These are phyloP conservation scores for Oligia fasciuncula DNA, from an alignment of 2,888 invertebrate genomes.

Conservation along the genomic window DNA sequence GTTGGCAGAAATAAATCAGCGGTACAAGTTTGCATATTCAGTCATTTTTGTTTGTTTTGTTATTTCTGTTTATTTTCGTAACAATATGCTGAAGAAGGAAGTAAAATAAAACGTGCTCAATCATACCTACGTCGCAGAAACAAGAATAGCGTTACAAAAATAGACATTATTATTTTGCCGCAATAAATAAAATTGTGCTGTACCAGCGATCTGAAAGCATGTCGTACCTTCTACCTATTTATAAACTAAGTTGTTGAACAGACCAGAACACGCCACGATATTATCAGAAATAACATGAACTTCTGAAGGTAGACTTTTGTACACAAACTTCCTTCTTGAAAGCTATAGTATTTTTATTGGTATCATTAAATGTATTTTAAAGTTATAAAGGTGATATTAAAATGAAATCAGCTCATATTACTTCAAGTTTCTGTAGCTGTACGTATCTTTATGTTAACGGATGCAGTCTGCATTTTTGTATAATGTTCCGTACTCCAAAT, in stretches of 20 bases:
- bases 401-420: background rate
- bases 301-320: slow-evolving; percentile 36
- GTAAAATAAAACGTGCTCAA: slow-evolving; percentile 35
- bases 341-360: background rate
- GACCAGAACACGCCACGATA: slow-evolving; percentile 40
- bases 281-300: slow-evolving; percentile 37
- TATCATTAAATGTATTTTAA: background rate
- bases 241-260: slow-evolving; percentile 15
- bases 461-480: background rate
- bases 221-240: background rate
- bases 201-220: slow-evolving; percentile 8
- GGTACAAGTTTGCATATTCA: slow-evolving; percentile 3
- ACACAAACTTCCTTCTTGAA: slow-evolving; percentile 30
- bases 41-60: background rate
- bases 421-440: background rate
- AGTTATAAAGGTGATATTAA: background rate
- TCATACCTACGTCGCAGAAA: slow-evolving; percentile 20
- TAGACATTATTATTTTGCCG: slow-evolving; percentile 18
- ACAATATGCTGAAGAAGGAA: slow-evolving; percentile 25
- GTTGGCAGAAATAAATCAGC: slow-evolving; percentile 13
- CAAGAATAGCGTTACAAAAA: slow-evolving; percentile 42
- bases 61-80: slow-evolving; percentile 21
- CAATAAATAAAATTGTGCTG: slow-evolving; percentile 17
- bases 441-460: background rate
- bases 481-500: background rate